These are phyloP conservation scores for Epinotia brunnichana DNA, from an alignment of 2,888 invertebrate genomes.

Conservation along the genomic window DNA sequence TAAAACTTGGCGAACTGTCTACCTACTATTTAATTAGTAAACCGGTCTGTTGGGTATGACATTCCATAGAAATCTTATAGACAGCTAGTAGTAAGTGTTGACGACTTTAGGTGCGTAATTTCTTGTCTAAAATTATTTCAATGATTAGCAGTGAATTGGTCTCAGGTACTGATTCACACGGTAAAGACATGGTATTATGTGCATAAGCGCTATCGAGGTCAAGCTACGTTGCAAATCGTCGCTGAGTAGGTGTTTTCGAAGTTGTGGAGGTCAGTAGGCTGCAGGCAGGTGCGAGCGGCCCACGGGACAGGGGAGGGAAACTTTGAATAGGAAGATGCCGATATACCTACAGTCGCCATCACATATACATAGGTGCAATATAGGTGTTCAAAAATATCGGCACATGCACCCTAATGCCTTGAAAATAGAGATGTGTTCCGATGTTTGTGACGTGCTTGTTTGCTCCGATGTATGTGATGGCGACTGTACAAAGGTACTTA, in stretches of 20 bases:
- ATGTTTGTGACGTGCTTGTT: too few relatives aligned
- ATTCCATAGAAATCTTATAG: slow-evolving; percentile 41
- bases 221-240: slow-evolving; percentile 57
- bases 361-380: too few relatives aligned
- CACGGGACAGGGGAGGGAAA: slow-evolving; percentile 49
- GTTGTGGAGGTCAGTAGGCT: slow-evolving; percentile 59
- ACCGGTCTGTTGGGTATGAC: slow-evolving; percentile 43
- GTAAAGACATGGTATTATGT: slow-evolving; percentile 49
- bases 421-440: too few relatives aligned
- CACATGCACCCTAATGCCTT: too few relatives aligned
- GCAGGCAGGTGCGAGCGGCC: slow-evolving; percentile 27
- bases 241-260: slow-evolving; percentile 57
- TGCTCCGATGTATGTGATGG: too few relatives aligned
- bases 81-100: slow-evolving; percentile 18
- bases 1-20: slow-evolving; percentile 40
- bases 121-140: slow-evolving; percentile 19
- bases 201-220: slow-evolving; percentile 62
- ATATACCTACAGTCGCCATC: too few relatives aligned
- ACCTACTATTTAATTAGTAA: slow-evolving; percentile 42
- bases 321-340: slow-evolving; percentile 46
- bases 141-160: slow-evolving; percentile 10
- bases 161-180: slow-evolving; percentile 45
- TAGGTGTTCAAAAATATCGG: too few relatives aligned
- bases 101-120: slow-evolving; percentile 28
- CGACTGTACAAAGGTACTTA: too few relatives aligned